phyloP scores from a whole-genome alignment of 2,113 vertebrate genomes.

The Upupa epops region DNA sequence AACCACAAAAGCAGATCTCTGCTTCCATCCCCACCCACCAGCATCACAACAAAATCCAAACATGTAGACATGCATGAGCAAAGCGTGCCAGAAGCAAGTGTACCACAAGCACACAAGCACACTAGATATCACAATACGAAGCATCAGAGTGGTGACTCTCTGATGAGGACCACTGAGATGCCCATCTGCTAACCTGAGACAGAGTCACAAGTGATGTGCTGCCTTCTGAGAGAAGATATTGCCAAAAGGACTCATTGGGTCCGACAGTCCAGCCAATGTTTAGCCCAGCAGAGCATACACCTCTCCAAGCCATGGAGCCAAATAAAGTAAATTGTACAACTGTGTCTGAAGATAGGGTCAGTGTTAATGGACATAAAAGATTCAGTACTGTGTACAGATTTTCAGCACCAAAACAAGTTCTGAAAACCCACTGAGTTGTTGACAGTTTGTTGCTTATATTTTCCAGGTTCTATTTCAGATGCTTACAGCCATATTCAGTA shows the following conservation, averaged over 20 bases:
- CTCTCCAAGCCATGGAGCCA: background rate
- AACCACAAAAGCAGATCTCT: too few species aligned
- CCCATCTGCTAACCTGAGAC: background rate
- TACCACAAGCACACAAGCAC: background rate
- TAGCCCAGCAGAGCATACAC: background rate
- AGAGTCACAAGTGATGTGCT: background rate
- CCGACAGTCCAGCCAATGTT: too few species aligned
- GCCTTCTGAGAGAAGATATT: background rate
- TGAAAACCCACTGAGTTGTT: background rate
- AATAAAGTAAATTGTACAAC: background rate
- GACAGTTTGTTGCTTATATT: background rate
- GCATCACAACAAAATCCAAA: background rate
- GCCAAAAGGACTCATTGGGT: background rate
- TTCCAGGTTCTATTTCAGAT: background rate
- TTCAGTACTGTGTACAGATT: background rate
- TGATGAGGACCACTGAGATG: background rate
- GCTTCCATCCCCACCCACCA: background rate
- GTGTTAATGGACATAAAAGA: background rate
- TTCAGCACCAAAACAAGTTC: background rate
- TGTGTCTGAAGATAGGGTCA: background rate
- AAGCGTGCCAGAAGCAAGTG: background rate
- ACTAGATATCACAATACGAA: background rate
- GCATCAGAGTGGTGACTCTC: background rate
- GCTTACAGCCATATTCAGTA: background rate
- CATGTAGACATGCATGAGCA: background rate